Evolutionary conservation across 1,140 invertebrate species (phyloP).

Genomic region (Drosophila gunungcola): DNA sequence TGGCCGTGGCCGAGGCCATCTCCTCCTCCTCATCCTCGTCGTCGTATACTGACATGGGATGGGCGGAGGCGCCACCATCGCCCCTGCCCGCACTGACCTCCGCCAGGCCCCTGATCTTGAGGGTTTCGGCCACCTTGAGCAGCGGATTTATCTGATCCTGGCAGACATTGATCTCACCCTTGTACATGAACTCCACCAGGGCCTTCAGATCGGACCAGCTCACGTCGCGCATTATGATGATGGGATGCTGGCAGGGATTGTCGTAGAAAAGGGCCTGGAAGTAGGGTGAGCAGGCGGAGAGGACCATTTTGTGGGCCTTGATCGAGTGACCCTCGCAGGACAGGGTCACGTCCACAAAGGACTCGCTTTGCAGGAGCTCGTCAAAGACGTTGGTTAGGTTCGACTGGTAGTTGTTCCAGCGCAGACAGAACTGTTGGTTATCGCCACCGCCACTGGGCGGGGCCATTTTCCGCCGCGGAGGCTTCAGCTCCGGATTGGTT

Average conservation of each 20-base stretch:
- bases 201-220: slow-evolving; percentile 94
- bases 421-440: slow-evolving; percentile 90
- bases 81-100: slow-evolving; percentile 89
- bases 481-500: slow-evolving; percentile 21
- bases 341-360: slow-evolving; percentile 96
- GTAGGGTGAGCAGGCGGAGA: slow-evolving; percentile 96
- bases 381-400: slow-evolving; percentile 97
- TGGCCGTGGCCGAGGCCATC: slow-evolving; percentile 48
- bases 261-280: slow-evolving; percentile 96
- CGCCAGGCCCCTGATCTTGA: slow-evolving; percentile 94
- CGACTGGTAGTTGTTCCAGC: slow-evolving; percentile 97
- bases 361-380: slow-evolving; percentile 94
- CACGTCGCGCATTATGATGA: slow-evolving; percentile 95
- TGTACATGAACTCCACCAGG: slow-evolving; percentile 96
- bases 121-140: slow-evolving; percentile 92
- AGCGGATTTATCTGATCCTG: slow-evolving; percentile 95
- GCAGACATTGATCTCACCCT: slow-evolving; percentile 95
- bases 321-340: slow-evolving; percentile 95
- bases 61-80: slow-evolving; percentile 42
- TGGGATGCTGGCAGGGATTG: slow-evolving; percentile 95
- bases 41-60: slow-evolving; percentile 82
- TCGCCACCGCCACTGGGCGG: slow-evolving; percentile 39
- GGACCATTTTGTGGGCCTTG: slow-evolving; percentile 96
- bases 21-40: slow-evolving; percentile 83
- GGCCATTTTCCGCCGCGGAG: slow-evolving; percentile 18